Conservation (phyloP, 2,113 vertebrate genomes). For the Eira barbara region DNA sequence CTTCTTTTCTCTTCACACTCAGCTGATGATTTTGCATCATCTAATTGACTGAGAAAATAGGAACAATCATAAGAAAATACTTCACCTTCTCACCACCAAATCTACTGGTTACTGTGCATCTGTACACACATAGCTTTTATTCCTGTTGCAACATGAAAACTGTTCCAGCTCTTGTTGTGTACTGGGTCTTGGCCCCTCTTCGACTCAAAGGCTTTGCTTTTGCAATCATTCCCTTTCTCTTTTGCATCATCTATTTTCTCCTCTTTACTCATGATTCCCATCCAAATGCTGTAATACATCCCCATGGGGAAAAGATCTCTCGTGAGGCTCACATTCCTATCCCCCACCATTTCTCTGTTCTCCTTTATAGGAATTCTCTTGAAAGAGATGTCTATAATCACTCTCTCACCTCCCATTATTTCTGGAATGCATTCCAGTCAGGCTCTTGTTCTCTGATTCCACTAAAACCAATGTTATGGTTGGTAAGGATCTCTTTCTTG, state of each 20-base stretch:
- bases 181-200: not conserved
- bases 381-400: not conserved
- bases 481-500: slow-evolving; percentile 16
- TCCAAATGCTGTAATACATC: not conserved
- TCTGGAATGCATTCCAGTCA: not conserved
- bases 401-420: not conserved
- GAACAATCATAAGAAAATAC: not conserved
- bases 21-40: not conserved
- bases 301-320: not conserved
- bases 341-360: not conserved
- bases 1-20: not conserved
- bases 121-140: not conserved
- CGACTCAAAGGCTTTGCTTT: not conserved
- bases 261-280: not conserved
- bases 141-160: not conserved
- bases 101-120: not conserved
- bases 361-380: not conserved
- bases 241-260: not conserved
- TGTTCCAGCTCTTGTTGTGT: not conserved
- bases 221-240: not conserved
- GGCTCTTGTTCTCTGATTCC: not conserved
- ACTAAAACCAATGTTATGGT: not conserved
- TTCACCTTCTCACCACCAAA: not conserved
- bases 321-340: not conserved
- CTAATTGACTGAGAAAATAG: not conserved